phyloP scores from a whole-genome alignment of 2,113 vertebrate genomes.

The Paramisgurnus dabryanus region DNA sequence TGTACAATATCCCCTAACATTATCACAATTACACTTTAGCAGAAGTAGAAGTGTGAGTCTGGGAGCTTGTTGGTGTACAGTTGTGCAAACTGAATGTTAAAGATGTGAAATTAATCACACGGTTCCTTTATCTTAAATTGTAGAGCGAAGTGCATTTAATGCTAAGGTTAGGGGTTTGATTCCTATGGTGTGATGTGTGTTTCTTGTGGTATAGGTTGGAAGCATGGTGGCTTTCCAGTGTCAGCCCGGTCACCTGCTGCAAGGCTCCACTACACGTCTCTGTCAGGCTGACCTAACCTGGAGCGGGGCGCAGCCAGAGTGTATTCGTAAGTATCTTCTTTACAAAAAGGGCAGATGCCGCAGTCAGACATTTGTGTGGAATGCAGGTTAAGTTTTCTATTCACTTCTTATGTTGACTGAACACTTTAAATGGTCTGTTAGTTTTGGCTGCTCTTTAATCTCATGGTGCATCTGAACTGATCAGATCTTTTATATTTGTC shows the following conservation, averaged over 20 bases:
- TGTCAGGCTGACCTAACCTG: constrained; percentile 87
- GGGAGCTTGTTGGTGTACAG: not conserved
- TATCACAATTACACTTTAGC: not conserved
- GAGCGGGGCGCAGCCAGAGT: constrained; percentile 84
- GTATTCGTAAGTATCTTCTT: constrained; percentile 79
- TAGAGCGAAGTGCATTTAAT: too few species aligned
- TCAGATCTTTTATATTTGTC: not conserved
- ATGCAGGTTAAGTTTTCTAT: not conserved
- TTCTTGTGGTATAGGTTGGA: constrained; percentile 66
- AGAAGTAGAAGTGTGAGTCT: not conserved
- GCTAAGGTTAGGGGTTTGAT: too few species aligned
- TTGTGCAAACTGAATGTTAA: not conserved
- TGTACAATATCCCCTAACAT: not conserved
- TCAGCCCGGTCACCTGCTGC: constrained; percentile 85
- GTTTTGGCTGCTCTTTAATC: not conserved
- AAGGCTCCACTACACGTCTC: constrained; percentile 85
- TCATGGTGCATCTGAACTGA: not conserved
- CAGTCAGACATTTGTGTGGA: not conserved
- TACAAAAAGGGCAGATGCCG: not conserved
- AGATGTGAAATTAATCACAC: too few species aligned
- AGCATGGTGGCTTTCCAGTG: constrained; percentile 83
- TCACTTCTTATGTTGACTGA: too few species aligned
- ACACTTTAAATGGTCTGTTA: constrained; percentile 11
- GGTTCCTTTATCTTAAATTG: too few species aligned
- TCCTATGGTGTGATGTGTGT: not conserved